A percentile compares a stretch with the other conserved stretches of the same genome.
These are phyloP conservation scores for Zygogramma bicolorata DNA, from an alignment of 2,888 invertebrate genomes.

Conservation along the genomic window DNA sequence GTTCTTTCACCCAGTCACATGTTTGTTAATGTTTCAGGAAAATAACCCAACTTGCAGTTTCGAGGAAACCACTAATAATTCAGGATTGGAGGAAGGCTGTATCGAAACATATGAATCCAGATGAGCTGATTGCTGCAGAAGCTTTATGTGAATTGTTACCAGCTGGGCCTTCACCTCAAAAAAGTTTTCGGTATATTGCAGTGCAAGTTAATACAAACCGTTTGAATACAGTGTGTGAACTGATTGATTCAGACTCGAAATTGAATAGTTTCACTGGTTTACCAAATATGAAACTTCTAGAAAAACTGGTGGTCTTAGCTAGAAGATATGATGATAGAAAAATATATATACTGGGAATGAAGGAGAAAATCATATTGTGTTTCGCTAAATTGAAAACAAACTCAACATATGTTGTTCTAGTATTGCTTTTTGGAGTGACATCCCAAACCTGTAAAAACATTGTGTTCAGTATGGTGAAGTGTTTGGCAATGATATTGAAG, in stretches of 20 bases:
- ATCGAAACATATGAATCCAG: not conserved
- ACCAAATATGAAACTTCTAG: not conserved
- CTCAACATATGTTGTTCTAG: too few relatives aligned
- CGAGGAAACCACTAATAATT: not conserved
- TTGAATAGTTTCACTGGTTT: not conserved
- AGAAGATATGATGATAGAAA: constrained; percentile 1
- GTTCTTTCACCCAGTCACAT: too few relatives aligned
- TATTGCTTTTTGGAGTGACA: constrained; percentile 15
- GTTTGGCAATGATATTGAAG: constrained; percentile 9
- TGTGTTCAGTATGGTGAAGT: not conserved
- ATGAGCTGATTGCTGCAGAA: constrained; percentile 5
- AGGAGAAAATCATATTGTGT: too few relatives aligned
- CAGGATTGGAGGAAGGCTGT: not conserved
- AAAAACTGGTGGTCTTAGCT: constrained; percentile 2
- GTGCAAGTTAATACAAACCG: not conserved
- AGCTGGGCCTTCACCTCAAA: not conserved
- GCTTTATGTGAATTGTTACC: constrained; percentile 3
- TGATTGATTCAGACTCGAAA: too few relatives aligned
- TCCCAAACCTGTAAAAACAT: constrained; percentile 10
- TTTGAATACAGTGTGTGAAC: too few relatives aligned
- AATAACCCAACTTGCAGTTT: constrained; percentile 8
- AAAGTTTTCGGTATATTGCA: not conserved
- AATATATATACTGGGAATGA: too few relatives aligned
- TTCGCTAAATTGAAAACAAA: constrained; percentile 2
- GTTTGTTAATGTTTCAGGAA: too few relatives aligned